phyloP scores from a whole-genome alignment of 2,113 vertebrate genomes.

The Prinia subflava region DNA sequence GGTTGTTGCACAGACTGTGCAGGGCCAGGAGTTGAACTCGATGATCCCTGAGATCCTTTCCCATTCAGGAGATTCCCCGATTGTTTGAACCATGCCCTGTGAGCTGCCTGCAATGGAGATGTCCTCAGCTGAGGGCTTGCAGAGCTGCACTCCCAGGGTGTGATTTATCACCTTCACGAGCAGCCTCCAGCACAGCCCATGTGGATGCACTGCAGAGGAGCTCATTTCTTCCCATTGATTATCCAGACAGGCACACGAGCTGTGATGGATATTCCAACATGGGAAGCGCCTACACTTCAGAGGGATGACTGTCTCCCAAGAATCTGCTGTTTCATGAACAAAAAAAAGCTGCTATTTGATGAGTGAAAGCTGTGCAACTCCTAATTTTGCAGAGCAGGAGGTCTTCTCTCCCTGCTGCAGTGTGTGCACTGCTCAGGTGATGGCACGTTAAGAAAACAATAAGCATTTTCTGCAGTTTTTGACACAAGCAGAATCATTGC shows the following conservation, averaged over 20 bases:
- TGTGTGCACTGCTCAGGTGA: not conserved
- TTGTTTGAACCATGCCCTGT: not conserved
- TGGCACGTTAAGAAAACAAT: not conserved
- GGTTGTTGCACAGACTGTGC: not conserved
- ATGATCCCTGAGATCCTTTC: not conserved
- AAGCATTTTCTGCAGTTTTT: slow-evolving; percentile 6
- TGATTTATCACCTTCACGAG: not conserved
- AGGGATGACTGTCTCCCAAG: not conserved
- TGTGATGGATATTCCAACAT: not conserved
- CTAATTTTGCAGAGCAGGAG: not conserved
- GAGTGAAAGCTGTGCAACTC: not conserved
- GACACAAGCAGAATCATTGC: not conserved
- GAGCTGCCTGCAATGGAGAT: not conserved
- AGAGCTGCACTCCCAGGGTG: not conserved
- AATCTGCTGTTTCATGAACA: not conserved
- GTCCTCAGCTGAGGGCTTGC: not conserved
- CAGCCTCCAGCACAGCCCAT: not conserved
- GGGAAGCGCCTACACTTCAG: not conserved
- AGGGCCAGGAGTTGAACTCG: not conserved
- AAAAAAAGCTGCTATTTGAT: not conserved
- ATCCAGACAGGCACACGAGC: not conserved
- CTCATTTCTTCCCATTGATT: not conserved
- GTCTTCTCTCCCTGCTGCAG: not conserved
- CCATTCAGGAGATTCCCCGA: not conserved
- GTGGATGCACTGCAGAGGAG: not conserved